A percentile compares a stretch with the other conserved stretches of the same genome.
phyloP scores from a whole-genome alignment of 2,888 invertebrate genomes.

The Dorcus hopei region DNA sequence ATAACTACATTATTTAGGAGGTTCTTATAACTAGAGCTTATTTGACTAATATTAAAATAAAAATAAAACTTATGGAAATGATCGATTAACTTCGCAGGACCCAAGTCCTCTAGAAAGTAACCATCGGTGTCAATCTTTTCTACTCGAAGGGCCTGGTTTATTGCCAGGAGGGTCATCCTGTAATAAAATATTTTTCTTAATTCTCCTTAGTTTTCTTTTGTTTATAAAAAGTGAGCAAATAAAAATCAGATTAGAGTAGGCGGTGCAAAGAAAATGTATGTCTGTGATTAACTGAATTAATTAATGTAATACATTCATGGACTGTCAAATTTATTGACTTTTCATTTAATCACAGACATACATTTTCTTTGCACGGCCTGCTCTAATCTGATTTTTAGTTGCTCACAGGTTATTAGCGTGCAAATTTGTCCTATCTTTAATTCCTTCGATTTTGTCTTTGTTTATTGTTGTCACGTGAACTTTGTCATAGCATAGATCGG shows the following conservation, averaged over 20 bases:
- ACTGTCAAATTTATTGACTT: no score
- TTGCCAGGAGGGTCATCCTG: slow-evolving; percentile 16
- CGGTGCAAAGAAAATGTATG: no score
- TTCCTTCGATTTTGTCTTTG: slow-evolving; percentile 7
- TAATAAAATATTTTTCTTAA: slow-evolving; percentile 20
- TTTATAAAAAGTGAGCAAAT: no score
- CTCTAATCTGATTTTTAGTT: no score
- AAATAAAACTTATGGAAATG: slow-evolving; percentile 29
- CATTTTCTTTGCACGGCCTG: no score
- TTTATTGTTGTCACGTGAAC: slow-evolving; percentile 3
- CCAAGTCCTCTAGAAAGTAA: slow-evolving; percentile 8
- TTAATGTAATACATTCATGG: no score
- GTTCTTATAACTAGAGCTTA: slow-evolving; percentile 19
- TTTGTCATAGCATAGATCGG: slow-evolving; percentile 9
- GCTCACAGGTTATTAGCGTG: no score
- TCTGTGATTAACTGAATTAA: no score
- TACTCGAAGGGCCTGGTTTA: slow-evolving; percentile 21
- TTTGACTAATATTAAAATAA: slow-evolving; percentile 24
- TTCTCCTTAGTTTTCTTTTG: slow-evolving; percentile 19
- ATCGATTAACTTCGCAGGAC: slow-evolving; percentile 15
- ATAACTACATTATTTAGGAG: slow-evolving; percentile 17
- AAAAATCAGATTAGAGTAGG: no score
- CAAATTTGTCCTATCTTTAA: slow-evolving; percentile 14
- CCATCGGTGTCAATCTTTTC: slow-evolving; percentile 17
- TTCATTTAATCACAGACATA: no score